Percentiles rank a stretch among this genome's conserved stretches.
Conservation (phyloP, 2,888 invertebrate genomes). For the Sclerodermus sp. region DNA sequence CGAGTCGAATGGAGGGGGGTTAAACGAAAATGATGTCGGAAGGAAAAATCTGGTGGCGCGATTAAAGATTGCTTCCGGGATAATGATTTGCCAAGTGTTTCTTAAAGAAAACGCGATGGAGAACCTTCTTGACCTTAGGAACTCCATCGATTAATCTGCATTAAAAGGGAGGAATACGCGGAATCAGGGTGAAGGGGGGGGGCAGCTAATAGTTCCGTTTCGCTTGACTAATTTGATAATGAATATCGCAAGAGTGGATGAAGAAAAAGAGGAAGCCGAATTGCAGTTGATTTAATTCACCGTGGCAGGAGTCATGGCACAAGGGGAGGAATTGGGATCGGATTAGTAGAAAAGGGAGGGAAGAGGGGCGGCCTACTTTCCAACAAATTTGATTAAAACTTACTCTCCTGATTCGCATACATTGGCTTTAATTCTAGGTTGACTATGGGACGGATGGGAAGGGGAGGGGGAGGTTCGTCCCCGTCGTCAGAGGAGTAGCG, state of each 20-base stretch:
- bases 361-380: constrained; percentile 20
- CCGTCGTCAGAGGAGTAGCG: constrained; percentile 2
- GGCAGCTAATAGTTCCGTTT: too few species aligned
- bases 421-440: constrained; percentile 27
- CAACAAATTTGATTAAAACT: constrained; percentile 35
- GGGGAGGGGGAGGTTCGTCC: constrained; percentile 7
- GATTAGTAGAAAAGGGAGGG: background rate
- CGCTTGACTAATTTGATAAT: too few species aligned
- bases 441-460: constrained; percentile 1
- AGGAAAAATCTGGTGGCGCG: too few species aligned
- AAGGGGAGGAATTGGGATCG: background rate
- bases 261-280: background rate
- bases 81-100: too few species aligned
- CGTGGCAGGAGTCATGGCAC: constrained; percentile 1
- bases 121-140: too few species aligned
- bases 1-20: background rate
- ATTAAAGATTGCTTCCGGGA: too few species aligned
- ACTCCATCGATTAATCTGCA: too few species aligned
- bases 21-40: too few species aligned
- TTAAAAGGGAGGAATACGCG: too few species aligned
- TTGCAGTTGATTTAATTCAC: constrained; percentile 2
- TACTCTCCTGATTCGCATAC: constrained; percentile 27
- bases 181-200: too few species aligned
- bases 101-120: too few species aligned
- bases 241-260: too few species aligned